Base-by-base conservation (phyloP, 2,888 invertebrate genomes). In the Melikaiella ostensackeni region DNA sequence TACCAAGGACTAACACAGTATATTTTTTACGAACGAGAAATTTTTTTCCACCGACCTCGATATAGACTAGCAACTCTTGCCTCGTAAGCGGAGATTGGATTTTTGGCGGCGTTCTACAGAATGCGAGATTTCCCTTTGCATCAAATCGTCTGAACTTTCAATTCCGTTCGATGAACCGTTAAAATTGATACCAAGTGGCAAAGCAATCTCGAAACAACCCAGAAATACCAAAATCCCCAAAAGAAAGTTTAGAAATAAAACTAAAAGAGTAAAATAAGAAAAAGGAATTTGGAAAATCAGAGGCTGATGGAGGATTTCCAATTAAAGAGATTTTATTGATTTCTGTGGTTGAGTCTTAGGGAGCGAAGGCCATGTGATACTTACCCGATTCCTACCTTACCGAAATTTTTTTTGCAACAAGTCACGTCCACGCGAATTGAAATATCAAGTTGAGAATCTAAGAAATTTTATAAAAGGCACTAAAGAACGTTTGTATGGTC, bases 171-270 rank as follows among this genome's bases (percentile, higher is more conserved):
- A 0, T 19, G 35, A 35, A 63, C 16, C 27, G 62, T 35, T 63
- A 35, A 35, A 63, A 63, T 63, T 63, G 35, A 63, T 16, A 63
- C 35, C 8, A 63, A 50, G 50, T 50, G n/a, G n/a, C n/a, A 50
- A 50, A 50, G 50, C 50, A 50, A 50, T 50, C 50, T n/a, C 50
- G 50, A n/a, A 50, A 50, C n/a, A 50, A 7, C 50, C 8, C 50
- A n/a, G n/a, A 8, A 50, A 50, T 2, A 1, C 50, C 50, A 6
- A 50, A 50, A 50, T n/a, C 50, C n/a, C 8, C 7, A 8, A 16
- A n/a, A 50, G n/a, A n/a, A n/a, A 50, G 50, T 50, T 50, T 2
- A 16, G 19, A 50, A n/a, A 50, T n/a, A 50, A 50, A n/a, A n/a
- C n/a, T 50, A 50, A n/a, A 46, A n/a, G 50, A 50, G n/a, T n/a